Base-by-base conservation (phyloP, 2,797 vertebrate genomes). In the Characodon lateralis region DNA sequence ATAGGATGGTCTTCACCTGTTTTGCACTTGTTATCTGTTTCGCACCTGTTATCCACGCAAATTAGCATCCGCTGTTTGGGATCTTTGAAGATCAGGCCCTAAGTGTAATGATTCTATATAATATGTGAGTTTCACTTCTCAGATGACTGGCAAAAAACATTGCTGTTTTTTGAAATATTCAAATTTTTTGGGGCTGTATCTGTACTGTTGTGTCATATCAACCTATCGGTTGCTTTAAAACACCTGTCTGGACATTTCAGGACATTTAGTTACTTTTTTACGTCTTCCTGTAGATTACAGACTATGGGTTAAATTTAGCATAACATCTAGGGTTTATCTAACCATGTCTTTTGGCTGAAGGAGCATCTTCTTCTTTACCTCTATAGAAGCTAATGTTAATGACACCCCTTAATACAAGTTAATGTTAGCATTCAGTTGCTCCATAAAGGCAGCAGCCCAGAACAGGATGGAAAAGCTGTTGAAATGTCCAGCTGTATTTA, bases 401-500 rank as follows among this genome's bases (percentile, higher is more conserved):
- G 43, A 35, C 12, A 31, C 26, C 16, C 6, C 58, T 20, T 20
- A 5, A 20, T 46, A 59, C 14, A 43, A 10, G 73, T 79, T 80
- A 80, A 65, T 26, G 41, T 84, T 81, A 73, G 71, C 76, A 81
- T 84, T 55, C 48, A 50, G 81, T 88, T 72, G 14, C 22, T 16
- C 35, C 71, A 68, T 72, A 83, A 88, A 82, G 84, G 74, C 82
- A 71, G 51, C 76, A 76, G 20, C 51, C 35, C n/a, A 87, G 80
- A 74, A 85, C 79, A 50, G 66, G 31, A 75, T 78, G 85, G 89
- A 89, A 89, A 71, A 87, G 79, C 78, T 66, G 77, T 87, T 88
- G 91, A 93, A 90, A 89, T 82, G 58, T 91, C 89, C 92, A 94
- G 89, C 91, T 91, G 90, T 91, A 89, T 93, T 92, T 91, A 89